These are phyloP conservation scores for Falco naumanni DNA, from an alignment of 2,797 vertebrate genomes.

Conservation along the genomic window DNA sequence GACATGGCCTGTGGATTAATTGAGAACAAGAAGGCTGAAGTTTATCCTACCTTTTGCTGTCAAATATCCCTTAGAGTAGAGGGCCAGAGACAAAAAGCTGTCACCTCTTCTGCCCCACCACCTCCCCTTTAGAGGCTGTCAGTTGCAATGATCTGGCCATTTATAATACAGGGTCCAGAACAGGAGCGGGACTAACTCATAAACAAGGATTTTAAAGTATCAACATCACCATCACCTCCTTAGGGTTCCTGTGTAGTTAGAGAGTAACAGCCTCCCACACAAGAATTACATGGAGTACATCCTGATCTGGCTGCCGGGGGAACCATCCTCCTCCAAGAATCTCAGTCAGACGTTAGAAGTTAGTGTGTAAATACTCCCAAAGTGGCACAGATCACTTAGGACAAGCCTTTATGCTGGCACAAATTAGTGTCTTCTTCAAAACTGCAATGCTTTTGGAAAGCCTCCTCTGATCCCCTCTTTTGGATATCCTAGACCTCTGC, in stretches of 20 bases:
- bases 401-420: neutral
- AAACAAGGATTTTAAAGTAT: neutral
- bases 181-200: neutral
- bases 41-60: neutral
- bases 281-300: neutral
- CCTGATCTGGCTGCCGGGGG: neutral
- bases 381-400: neutral
- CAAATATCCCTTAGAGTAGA: neutral
- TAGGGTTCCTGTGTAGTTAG: neutral
- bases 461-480: neutral
- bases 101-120: neutral
- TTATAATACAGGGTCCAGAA: neutral
- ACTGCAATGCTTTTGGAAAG: neutral
- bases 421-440: neutral
- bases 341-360: neutral
- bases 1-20: conserved; percentile 26
- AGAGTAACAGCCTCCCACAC: neutral
- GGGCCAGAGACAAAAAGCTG: neutral
- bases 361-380: neutral
- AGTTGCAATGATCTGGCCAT: neutral
- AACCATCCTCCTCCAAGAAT: neutral
- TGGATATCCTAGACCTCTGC: neutral
- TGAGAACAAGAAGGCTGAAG: neutral
- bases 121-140: neutral
- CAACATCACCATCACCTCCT: neutral